Conservation (phyloP, 2,113 vertebrate genomes). For the Heloderma charlesbogerti region DNA sequence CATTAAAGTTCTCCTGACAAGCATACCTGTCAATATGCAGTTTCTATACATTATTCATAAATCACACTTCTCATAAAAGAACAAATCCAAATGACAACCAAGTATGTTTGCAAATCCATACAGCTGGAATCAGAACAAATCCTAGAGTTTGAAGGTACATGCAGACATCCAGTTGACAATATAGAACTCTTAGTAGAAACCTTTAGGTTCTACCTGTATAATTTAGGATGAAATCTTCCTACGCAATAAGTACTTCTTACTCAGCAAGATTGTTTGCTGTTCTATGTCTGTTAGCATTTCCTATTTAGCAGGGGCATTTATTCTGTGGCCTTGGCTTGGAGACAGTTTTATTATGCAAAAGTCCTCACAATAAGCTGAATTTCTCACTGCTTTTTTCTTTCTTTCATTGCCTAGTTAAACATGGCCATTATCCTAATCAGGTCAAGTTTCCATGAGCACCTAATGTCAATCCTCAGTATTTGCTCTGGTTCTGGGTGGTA, state of each 20-base stretch:
- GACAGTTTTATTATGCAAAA: neutral
- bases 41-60: slow-evolving; percentile 39
- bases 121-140: neutral
- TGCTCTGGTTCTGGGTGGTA: neutral
- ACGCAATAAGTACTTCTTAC: slow-evolving; percentile 9
- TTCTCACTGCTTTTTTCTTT: neutral
- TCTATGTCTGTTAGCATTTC: neutral
- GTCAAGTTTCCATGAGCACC: neutral
- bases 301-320: neutral
- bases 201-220: slow-evolving; percentile 33
- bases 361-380: neutral
- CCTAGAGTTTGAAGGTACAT: neutral
- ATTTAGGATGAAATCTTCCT: slow-evolving; percentile 33
- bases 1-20: slow-evolving; percentile 56
- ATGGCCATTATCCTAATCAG: neutral
- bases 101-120: neutral
- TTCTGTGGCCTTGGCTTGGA: neutral
- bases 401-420: neutral
- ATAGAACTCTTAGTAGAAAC: neutral
- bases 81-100: neutral
- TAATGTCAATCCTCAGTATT: neutral
- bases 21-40: slow-evolving; percentile 41
- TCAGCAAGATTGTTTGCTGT: neutral
- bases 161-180: neutral
- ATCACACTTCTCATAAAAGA: slow-evolving; percentile 17